Conservation (phyloP, 2,888 invertebrate genomes). For the Rhingia campestris region DNA sequence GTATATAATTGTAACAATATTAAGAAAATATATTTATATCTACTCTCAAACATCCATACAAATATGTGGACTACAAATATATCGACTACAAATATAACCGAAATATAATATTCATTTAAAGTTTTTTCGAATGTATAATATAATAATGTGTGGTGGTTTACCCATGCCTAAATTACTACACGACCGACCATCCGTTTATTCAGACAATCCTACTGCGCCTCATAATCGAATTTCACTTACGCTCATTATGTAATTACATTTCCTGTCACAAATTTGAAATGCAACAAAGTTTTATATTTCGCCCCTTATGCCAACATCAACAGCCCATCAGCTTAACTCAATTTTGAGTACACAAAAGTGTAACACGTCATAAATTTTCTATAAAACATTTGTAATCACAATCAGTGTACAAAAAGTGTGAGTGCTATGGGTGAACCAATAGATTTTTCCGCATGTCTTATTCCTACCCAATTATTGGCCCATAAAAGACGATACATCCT, state of each 20-base stretch:
- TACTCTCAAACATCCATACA: no score
- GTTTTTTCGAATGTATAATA: no score
- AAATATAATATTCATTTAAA: no score
- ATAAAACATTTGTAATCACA: conserved; percentile 55
- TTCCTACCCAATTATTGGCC: conserved; percentile 81
- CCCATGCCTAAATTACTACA: background rate
- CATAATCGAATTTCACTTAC: conserved; percentile 70
- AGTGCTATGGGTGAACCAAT: conserved; percentile 52
- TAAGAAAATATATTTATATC: no score
- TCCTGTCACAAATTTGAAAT: conserved; percentile 70
- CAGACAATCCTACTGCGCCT: conserved; percentile 26
- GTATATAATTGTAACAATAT: no score
- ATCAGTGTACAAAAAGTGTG: conserved; percentile 40
- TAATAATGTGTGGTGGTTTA: no score
- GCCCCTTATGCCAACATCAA: conserved; percentile 64
- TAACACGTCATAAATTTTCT: conserved; percentile 68
- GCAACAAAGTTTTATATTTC: conserved; percentile 72
- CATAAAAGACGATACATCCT: conserved; percentile 80
- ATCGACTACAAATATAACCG: no score
- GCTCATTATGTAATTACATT: conserved; percentile 69
- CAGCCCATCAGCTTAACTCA: conserved; percentile 70
- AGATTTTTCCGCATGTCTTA: conserved; percentile 78
- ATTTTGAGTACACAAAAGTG: conserved; percentile 63
- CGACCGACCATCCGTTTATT: conserved; percentile 38
- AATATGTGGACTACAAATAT: no score